A percentile compares a stretch with the other conserved stretches of the same genome.
Conservation (phyloP, 1,140 invertebrate species). For the Rhagoletis pomonella region DNA sequence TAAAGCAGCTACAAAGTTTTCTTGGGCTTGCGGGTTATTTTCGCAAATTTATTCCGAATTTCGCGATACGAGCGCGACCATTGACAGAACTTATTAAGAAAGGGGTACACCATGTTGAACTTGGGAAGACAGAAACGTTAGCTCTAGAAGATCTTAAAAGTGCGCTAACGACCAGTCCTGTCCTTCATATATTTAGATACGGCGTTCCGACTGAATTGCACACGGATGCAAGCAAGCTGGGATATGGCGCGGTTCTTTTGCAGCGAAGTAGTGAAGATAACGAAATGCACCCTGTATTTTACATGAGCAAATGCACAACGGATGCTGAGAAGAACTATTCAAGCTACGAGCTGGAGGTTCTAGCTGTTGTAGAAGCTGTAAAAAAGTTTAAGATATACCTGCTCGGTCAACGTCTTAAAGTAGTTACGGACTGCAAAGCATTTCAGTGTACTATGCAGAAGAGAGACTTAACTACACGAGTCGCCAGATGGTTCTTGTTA, state of each 20-base stretch:
- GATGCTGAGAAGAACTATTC: conserved; percentile 67
- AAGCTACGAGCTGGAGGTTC: conserved; percentile 61
- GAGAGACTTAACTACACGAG: conserved; percentile 60
- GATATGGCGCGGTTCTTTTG: conserved; percentile 64
- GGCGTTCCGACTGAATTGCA: conserved; percentile 67
- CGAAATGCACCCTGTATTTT: conserved; percentile 74
- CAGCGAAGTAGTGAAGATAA: conserved; percentile 64
- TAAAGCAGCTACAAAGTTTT: conserved; percentile 16
- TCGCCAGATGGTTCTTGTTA: conserved; percentile 62
- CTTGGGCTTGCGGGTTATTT: conserved; percentile 62
- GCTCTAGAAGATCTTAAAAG: not conserved
- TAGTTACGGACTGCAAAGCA: conserved; percentile 64
- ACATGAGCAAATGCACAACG: conserved; percentile 22
- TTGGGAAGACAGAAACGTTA: not conserved
- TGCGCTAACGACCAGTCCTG: conserved; percentile 59
- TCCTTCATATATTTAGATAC: conserved; percentile 68
- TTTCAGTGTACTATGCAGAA: conserved; percentile 62
- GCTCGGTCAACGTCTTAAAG: conserved; percentile 43
- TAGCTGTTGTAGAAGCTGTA: conserved; percentile 64
- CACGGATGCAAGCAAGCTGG: conserved; percentile 65
- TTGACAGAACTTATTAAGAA: conserved; percentile 5
- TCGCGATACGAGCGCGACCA: conserved; percentile 58
- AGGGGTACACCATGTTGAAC: not conserved
- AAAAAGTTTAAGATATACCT: conserved; percentile 61
- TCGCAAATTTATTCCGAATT: conserved; percentile 62